Conservation (phyloP, 2,113 vertebrate genomes). For the Rousettus leschenaultii region DNA sequence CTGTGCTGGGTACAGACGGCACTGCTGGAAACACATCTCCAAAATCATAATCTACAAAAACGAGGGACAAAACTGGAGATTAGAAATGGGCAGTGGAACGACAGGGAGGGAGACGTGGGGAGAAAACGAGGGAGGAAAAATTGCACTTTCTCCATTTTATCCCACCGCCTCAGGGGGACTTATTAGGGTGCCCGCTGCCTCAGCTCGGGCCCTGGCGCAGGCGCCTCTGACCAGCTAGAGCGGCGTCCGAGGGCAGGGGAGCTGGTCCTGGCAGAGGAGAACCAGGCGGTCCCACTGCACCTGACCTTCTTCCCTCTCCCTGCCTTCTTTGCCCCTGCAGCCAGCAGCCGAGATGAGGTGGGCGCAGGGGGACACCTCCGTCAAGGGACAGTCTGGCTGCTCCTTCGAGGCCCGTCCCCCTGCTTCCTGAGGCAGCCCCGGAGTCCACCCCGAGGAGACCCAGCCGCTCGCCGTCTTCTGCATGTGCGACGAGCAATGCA, state of each 20-base stretch:
- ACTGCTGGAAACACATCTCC: slow-evolving; percentile 99
- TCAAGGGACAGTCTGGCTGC: background rate
- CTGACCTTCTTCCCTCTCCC: background rate
- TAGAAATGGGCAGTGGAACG: slow-evolving; percentile 78
- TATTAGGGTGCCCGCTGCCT: background rate
- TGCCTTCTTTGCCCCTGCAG: background rate
- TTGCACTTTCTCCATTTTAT: background rate
- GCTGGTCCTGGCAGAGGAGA: background rate
- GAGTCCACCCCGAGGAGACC: background rate
- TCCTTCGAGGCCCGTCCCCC: background rate
- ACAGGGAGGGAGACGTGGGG: background rate
- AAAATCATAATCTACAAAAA: slow-evolving; percentile 99
- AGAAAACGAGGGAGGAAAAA: slow-evolving; percentile 40
- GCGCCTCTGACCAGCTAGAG: background rate
- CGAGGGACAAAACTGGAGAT: slow-evolving; percentile 91
- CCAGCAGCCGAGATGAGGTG: background rate
- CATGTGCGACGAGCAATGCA: background rate
- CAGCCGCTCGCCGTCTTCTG: fast-evolving
- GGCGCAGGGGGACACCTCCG: background rate
- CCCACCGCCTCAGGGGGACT: background rate
- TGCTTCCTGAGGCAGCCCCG: background rate
- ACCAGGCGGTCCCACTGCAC: background rate
- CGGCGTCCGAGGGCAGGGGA: background rate
- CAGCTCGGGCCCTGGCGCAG: background rate
- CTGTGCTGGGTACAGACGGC: slow-evolving; percentile 98